phyloP scores from a whole-genome alignment of 2,888 invertebrate genomes.

The Lithosia quadra region DNA sequence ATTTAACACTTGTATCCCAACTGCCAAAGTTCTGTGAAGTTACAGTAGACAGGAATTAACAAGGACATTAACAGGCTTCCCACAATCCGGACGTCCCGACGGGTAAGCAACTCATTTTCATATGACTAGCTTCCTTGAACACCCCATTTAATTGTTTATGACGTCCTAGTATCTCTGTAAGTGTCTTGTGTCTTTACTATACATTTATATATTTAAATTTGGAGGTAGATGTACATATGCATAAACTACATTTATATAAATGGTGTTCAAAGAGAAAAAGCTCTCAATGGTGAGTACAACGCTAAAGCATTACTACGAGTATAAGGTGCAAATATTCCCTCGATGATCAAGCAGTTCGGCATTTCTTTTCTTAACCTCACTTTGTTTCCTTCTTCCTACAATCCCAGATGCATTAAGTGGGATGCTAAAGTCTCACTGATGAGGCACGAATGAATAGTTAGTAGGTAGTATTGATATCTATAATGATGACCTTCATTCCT shows the following conservation, averaged over 20 bases:
- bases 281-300: no score
- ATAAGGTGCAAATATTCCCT: no score
- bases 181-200: no score
- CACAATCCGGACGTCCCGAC: constrained; percentile 38
- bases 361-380: background rate
- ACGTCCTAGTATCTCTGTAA: constrained; percentile 24
- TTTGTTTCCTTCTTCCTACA: no score
- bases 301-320: no score
- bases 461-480: no score
- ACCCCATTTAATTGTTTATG: constrained; percentile 32
- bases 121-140: constrained; percentile 46
- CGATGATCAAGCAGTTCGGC: background rate
- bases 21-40: constrained; percentile 43
- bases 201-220: no score
- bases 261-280: background rate
- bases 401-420: no score
- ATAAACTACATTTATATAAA: background rate
- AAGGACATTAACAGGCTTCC: constrained; percentile 45
- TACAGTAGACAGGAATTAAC: constrained; percentile 49
- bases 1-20: constrained; percentile 42
- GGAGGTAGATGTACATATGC: no score
- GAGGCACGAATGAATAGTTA: no score
- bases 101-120: constrained; percentile 42
- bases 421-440: no score
- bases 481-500: no score